These are phyloP conservation scores for Metopia argyrocephala DNA, from an alignment of 2,888 invertebrate genomes.

Conservation along the genomic window DNA sequence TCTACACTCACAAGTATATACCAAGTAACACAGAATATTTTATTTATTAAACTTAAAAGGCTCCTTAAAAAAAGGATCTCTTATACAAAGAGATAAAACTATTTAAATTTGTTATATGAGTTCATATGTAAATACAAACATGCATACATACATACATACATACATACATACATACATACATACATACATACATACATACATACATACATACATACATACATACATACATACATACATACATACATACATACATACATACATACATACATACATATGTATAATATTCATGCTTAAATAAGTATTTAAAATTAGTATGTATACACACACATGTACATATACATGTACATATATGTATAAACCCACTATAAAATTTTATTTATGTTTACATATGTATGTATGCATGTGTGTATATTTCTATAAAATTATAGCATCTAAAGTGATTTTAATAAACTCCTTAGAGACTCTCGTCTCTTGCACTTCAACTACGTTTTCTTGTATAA, in stretches of 20 bases:
- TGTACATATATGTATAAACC: constrained; percentile 24
- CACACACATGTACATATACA: constrained; percentile 10
- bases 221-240: too few species aligned
- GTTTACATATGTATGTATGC: background rate
- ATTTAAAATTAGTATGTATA: background rate
- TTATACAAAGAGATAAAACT: background rate
- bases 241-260: constrained; percentile 18
- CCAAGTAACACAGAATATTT: background rate
- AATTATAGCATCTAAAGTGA: constrained; percentile 44
- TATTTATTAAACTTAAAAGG: background rate
- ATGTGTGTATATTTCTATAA: constrained; percentile 60
- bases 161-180: constrained; percentile 26
- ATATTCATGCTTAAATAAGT: background rate
- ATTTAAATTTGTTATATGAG: background rate
- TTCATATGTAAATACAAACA: background rate
- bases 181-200: constrained; percentile 32
- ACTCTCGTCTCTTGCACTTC: background rate
- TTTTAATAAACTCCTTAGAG: constrained; percentile 62
- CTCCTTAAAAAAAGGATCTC: background rate
- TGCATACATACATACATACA: background rate
- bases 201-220: background rate
- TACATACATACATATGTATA: background rate
- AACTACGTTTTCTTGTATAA: background rate
- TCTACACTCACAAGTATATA: constrained; percentile 16
- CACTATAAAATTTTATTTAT: constrained; percentile 6